Percentiles rank a stretch among this genome's conserved stretches.
These are phyloP conservation scores for Notodonta dromedarius DNA, from an alignment of 2,888 invertebrate genomes.

Conservation along the genomic window DNA sequence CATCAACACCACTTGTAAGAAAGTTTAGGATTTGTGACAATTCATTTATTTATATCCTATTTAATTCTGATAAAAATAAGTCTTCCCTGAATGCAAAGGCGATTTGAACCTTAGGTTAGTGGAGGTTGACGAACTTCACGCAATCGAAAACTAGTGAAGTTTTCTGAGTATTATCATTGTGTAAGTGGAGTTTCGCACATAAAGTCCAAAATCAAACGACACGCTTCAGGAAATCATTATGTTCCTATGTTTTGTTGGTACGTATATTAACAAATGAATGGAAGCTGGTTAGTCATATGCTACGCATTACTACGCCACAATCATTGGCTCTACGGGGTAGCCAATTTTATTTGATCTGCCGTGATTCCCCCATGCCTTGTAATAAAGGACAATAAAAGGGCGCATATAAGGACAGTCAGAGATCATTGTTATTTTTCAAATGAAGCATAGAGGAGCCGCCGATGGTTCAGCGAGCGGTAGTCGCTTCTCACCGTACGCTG, in stretches of 20 bases:
- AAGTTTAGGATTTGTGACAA: too few species aligned
- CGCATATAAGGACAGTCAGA: slow-evolving; percentile 39
- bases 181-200: too few species aligned
- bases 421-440: slow-evolving; percentile 54
- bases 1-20: too few species aligned
- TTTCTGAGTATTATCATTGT: too few species aligned
- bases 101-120: too few species aligned
- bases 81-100: too few species aligned
- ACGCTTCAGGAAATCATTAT: background rate
- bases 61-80: too few species aligned
- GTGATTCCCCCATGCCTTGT: slow-evolving; percentile 29
- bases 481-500: slow-evolving; percentile 62
- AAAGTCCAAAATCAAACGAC: too few species aligned
- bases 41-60: too few species aligned
- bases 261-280: slow-evolving; percentile 49
- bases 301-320: slow-evolving; percentile 54
- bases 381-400: slow-evolving; percentile 43
- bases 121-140: too few species aligned
- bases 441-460: slow-evolving; percentile 69
- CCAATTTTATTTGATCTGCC: slow-evolving; percentile 52
- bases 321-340: slow-evolving; percentile 45
- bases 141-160: too few species aligned
- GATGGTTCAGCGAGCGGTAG: slow-evolving; percentile 54
- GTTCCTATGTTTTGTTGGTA: background rate
- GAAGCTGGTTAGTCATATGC: slow-evolving; percentile 58